A percentile compares a stretch with the other conserved stretches of the same genome.
Evolutionary conservation across 1,140 invertebrate species (phyloP).

Genomic region (Amphibalanus amphitrite): DNA sequence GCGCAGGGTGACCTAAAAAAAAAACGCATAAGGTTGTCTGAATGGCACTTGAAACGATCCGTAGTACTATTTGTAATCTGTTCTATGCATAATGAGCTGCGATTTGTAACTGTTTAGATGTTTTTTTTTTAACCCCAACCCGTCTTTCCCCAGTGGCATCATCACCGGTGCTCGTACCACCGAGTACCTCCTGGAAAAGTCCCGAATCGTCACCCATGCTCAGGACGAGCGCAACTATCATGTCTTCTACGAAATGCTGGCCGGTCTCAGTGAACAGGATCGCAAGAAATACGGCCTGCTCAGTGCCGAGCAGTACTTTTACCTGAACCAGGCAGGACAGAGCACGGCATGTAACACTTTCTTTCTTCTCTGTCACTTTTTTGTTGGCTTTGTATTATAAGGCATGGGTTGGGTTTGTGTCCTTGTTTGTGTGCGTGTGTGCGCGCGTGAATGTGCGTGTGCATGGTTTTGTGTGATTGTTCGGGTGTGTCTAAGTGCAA

Average conservation of each 20-base stretch:
- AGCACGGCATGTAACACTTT: constrained; percentile 4
- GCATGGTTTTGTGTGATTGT: not conserved
- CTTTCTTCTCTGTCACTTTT: constrained; percentile 7
- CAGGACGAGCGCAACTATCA: constrained; percentile 92
- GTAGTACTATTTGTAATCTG: no score
- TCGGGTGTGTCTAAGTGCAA: not conserved
- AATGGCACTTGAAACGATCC: no score
- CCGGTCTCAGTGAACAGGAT: constrained; percentile 64
- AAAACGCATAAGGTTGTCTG: no score
- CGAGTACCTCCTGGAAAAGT: constrained; percentile 93
- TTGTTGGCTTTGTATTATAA: no score
- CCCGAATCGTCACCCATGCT: constrained; percentile 87
- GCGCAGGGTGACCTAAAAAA: no score
- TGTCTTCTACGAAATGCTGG: constrained; percentile 90
- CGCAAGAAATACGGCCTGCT: constrained; percentile 77
- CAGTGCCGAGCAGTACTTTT: constrained; percentile 89
- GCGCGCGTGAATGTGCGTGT: not conserved
- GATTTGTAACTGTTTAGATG: no score
- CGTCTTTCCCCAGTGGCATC: constrained; percentile 45
- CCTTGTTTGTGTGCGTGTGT: not conserved
- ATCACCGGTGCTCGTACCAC: constrained; percentile 87
- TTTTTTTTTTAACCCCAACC: not conserved
- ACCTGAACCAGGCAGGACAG: constrained; percentile 66
- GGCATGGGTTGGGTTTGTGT: no score
- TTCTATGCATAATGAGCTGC: no score